Percentiles rank a stretch among this genome's conserved stretches.
Evolutionary conservation across 53 echinoderm and acorn worm genomes (phyloP).

Genomic region (Apostichopus leukothele): DNA sequence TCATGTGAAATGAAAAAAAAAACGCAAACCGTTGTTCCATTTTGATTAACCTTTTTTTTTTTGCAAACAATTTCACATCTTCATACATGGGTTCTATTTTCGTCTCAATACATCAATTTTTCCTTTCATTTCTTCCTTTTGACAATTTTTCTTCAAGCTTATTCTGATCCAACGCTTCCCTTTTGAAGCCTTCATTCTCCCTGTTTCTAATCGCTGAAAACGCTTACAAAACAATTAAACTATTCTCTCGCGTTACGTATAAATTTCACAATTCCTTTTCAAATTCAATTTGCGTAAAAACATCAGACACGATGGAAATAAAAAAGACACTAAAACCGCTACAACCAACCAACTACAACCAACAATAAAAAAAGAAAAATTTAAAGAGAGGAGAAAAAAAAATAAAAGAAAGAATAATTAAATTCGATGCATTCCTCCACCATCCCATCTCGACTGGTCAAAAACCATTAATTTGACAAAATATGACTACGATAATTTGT

Average conservation of each 20-base stretch:
- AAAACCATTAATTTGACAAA: neutral
- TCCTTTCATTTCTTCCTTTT: too few species aligned
- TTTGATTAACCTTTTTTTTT: too few species aligned
- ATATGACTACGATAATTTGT: neutral
- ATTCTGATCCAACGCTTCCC: too few species aligned
- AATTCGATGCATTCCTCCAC: neutral
- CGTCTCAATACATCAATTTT: too few species aligned
- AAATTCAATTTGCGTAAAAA: neutral
- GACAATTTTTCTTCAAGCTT: too few species aligned
- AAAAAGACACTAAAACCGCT: neutral
- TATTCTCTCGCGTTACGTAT: neutral
- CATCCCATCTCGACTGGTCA: neutral
- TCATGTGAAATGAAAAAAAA: too few species aligned
- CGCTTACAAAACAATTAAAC: slow-evolving; percentile 22
- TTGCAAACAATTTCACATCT: too few species aligned
- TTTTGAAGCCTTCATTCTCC: too few species aligned
- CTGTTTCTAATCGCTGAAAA: neutral
- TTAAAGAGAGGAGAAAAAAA: neutral
- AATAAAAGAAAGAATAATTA: neutral
- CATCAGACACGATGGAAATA: neutral
- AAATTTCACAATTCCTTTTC: slow-evolving; percentile 18
- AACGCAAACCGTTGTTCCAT: too few species aligned
- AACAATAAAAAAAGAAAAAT: too few species aligned
- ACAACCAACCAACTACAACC: neutral
- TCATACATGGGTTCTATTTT: too few species aligned